Conservation (phyloP, 2,888 invertebrate genomes). For the Druceiella hillmani region DNA sequence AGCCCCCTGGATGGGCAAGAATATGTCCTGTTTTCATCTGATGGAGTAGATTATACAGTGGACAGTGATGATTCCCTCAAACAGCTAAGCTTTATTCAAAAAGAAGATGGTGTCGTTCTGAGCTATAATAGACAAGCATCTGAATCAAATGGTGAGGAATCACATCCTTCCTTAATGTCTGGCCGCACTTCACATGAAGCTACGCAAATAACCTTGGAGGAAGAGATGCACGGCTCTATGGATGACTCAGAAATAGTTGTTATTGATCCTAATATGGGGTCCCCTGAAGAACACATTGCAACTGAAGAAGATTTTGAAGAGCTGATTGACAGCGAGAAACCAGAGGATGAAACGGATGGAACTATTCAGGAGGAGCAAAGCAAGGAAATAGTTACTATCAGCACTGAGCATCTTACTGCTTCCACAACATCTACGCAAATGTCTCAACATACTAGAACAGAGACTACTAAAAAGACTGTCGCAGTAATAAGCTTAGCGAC, state of each 20-base stretch:
- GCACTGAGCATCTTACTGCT: conserved; percentile 32
- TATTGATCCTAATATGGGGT: conserved; percentile 54
- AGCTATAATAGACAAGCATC: conserved; percentile 17
- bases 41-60: conserved; percentile 53
- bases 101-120: conserved; percentile 36
- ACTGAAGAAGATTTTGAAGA: conserved; percentile 64
- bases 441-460: conserved; percentile 32
- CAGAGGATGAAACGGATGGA: conserved; percentile 43
- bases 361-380: conserved; percentile 33
- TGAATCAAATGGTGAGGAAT: conserved; percentile 27
- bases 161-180: conserved; percentile 9
- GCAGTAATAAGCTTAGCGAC: conserved; percentile 48
- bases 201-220: conserved; percentile 20
- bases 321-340: conserved; percentile 57
- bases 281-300: conserved; percentile 58
- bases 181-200: too few species aligned
- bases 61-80: conserved; percentile 50
- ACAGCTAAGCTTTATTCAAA: conserved; percentile 31
- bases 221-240: conserved; percentile 34
- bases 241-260: conserved; percentile 60
- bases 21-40: conserved; percentile 58
- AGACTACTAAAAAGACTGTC: conserved; percentile 50
- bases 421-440: conserved; percentile 13
- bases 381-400: conserved; percentile 33
- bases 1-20: conserved; percentile 58